Evolutionary conservation across 2,797 vertebrate species (phyloP).

Genomic region (Chanos chanos): DNA sequence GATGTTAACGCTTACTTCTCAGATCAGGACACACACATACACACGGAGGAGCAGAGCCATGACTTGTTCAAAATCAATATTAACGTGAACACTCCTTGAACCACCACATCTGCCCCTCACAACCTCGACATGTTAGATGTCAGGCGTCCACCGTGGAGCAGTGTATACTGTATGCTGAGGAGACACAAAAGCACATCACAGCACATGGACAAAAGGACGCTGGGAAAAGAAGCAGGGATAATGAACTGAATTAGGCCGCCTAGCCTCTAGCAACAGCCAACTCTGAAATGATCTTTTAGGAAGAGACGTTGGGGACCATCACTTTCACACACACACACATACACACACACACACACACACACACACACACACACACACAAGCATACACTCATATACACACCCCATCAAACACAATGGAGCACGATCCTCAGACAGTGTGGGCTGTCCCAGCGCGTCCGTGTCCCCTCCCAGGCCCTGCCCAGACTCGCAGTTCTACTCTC

Average conservation of each 20-base stretch:
- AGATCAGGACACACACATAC: slow-evolving; percentile 64
- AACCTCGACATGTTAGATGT: background rate
- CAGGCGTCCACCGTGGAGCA: background rate
- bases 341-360: background rate
- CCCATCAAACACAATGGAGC: slow-evolving; percentile 65
- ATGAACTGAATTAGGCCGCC: slow-evolving; percentile 50
- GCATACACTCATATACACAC: slow-evolving; percentile 42
- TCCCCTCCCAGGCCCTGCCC: slow-evolving; percentile 69
- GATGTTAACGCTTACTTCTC: slow-evolving; percentile 76
- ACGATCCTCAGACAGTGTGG: slow-evolving; percentile 63
- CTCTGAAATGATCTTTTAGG: slow-evolving; percentile 62
- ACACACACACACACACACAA: too few species aligned
- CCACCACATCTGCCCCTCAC: slow-evolving; percentile 35
- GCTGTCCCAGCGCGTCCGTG: slow-evolving; percentile 61
- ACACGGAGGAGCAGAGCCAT: slow-evolving; percentile 49
- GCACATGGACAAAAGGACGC: slow-evolving; percentile 20
- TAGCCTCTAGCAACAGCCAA: slow-evolving; percentile 57
- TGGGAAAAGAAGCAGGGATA: slow-evolving; percentile 50
- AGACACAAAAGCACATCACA: slow-evolving; percentile 48
- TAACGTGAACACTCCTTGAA: slow-evolving; percentile 40
- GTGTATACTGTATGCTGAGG: slow-evolving; percentile 33
- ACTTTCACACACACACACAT: slow-evolving; percentile 54
- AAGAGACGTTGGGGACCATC: slow-evolving; percentile 61
- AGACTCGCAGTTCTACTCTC: slow-evolving; percentile 71
- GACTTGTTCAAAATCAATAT: slow-evolving; percentile 62